Conservation (phyloP, 2,797 vertebrate species). For the Podargus strigoides region DNA sequence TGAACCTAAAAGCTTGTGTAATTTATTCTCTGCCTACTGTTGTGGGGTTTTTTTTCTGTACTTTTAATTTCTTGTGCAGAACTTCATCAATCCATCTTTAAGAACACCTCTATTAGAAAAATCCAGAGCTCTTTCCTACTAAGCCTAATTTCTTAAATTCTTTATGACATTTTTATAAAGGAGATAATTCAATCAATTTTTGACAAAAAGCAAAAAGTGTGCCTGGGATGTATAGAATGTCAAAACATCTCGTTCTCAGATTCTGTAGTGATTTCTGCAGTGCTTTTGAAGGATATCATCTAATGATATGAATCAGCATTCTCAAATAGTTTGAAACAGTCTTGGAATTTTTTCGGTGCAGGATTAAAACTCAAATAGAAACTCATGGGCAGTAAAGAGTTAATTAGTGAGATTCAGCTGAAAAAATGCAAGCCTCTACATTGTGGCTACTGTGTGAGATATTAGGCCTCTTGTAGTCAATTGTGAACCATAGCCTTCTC, state of each 20-base stretch:
- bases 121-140: not conserved
- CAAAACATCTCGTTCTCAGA: not conserved
- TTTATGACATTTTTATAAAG: not conserved
- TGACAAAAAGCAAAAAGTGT: not conserved
- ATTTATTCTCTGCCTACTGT: not conserved
- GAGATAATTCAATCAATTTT: conserved; percentile 1
- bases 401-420: not conserved
- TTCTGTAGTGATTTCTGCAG: conserved; percentile 6
- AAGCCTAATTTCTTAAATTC: not conserved
- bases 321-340: not conserved
- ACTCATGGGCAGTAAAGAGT: not conserved
- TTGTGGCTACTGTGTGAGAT: not conserved
- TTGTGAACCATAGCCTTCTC: not conserved
- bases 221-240: not conserved
- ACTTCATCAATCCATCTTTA: not conserved
- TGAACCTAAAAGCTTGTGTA: not conserved
- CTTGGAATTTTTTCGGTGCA: not conserved
- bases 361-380: not conserved
- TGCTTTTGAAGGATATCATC: not conserved
- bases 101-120: not conserved
- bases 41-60: not conserved
- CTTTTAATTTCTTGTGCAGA: not conserved
- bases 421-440: rapidly evolving
- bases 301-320: conserved; percentile 5
- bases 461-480: not conserved